Evolutionary conservation across 2,113 vertebrate genomes (phyloP).

Genomic region (Misgurnus anguillicaudatus): DNA sequence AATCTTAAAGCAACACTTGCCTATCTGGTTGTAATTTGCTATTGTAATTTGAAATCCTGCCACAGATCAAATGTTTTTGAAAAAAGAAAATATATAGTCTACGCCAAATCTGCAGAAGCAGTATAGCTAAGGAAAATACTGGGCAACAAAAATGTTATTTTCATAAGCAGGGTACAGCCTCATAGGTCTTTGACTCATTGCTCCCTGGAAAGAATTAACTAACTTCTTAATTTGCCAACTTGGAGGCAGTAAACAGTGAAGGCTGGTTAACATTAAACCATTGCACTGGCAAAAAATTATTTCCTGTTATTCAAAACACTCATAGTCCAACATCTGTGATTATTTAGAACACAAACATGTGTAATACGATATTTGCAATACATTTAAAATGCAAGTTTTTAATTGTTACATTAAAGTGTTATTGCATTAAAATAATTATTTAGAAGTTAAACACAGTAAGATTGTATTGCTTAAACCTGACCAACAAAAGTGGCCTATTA

Average conservation of each 20-base stretch:
- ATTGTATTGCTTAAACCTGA: too few relatives aligned
- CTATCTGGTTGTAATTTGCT: neutral
- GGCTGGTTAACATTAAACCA: constrained; percentile 40
- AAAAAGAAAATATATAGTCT: constrained; percentile 23
- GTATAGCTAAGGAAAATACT: constrained; percentile 8
- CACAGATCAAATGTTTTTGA: neutral
- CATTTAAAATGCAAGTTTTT: too few relatives aligned
- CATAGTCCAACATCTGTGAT: neutral
- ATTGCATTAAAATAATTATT: too few relatives aligned
- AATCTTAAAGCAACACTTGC: neutral
- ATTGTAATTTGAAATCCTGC: neutral
- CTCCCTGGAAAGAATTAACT: constrained; percentile 59
- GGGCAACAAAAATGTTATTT: constrained; percentile 28
- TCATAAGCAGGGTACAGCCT: constrained; percentile 27
- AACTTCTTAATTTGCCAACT: constrained; percentile 44
- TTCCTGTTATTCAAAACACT: constrained; percentile 15
- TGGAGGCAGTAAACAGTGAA: constrained; percentile 22
- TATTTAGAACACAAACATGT: neutral
- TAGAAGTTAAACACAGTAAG: too few relatives aligned
- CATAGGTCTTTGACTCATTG: constrained; percentile 19
- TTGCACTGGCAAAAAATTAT: constrained; percentile 7
- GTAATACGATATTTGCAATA: neutral
- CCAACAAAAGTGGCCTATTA: too few relatives aligned
- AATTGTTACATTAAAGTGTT: too few relatives aligned
- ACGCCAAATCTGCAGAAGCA: too few relatives aligned